Evolutionary conservation across 2,888 invertebrate species (phyloP), one percentile per base, ranked within the genome.

Genomic region (Cynaeus angustus): DNA sequence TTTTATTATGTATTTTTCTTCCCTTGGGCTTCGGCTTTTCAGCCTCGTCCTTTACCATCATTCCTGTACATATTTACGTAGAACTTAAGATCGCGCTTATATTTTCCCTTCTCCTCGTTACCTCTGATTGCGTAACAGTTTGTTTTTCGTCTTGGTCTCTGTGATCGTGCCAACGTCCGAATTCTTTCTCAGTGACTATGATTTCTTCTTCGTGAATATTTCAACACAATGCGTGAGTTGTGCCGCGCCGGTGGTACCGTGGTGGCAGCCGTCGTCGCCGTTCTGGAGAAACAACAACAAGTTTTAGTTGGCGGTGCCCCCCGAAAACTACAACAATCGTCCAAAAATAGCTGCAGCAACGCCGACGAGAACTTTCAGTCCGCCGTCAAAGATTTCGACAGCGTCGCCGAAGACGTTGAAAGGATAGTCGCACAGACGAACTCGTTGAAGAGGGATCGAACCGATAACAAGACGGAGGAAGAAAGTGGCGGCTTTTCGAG

Each of bases 221-320:
- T n/a, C 37, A n/a, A 37, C 37, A 37, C 12, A 50, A 81, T 81
- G 81, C 75, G 80, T 28, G 81, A 82, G 70, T 68, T 79, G 68
- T 78, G 78, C 68, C 77, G 77, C 71, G 75, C 78, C 64, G 87
- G 88, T 83, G 84, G 85, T 9, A 87, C 89, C 81, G 86, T 90
- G 74, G 90, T 90, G 72, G 90, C 90, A 71, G 89, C 90, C 7
- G 86, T 86, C n/a, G 85, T 87, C 37, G 86, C 87, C 53, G 85
- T 86, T 62, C 81, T 87, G 71, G 86, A 87, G 79, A 83, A 83
- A 73, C 85, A 86, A 72, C 68, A 73, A 43, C 50, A 66, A 16
- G 62, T 55, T 9, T 9, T 45, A 43, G 21, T 21, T 46, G 68
- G 68, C n/a, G 14, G 50, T 37, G 68, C 68, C 10, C 67, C 71